A percentile compares a stretch with the other conserved stretches of the same genome.
Conservation (phyloP, 2,113 vertebrate species). For the Pogona vitticeps region DNA sequence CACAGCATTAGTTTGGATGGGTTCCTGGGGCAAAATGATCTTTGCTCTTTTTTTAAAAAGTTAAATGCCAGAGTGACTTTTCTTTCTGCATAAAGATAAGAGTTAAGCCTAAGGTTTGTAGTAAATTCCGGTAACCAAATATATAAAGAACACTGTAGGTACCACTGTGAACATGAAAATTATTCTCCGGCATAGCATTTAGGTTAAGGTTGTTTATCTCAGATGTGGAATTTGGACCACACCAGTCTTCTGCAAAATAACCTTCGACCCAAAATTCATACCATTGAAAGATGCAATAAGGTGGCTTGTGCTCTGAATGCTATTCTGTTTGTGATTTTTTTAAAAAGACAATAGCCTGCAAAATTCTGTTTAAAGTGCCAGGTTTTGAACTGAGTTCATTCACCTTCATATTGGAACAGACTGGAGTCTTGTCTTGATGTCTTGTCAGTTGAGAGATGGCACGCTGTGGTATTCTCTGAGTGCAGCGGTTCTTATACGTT, state of each 20-base stretch:
- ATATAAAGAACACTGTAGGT: neutral
- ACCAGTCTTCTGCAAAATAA: neutral
- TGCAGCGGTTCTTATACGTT: too few relatives aligned
- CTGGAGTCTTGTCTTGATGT: rapidly evolving
- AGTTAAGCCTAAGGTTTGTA: neutral
- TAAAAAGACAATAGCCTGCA: neutral
- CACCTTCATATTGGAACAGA: neutral
- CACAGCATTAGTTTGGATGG: neutral
- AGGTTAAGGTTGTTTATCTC: neutral
- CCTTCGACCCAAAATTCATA: conserved; percentile 31
- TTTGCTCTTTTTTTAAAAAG: neutral
- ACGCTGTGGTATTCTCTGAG: too few relatives aligned
- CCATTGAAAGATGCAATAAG: neutral
- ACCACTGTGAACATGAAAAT: neutral
- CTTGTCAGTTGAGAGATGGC: too few relatives aligned
- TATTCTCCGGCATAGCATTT: neutral
- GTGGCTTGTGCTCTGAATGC: too few relatives aligned
- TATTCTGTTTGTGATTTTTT: too few relatives aligned
- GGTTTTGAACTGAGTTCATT: neutral
- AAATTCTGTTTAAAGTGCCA: neutral
- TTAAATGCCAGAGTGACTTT: too few relatives aligned
- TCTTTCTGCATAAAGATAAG: neutral
- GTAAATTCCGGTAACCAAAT: neutral
- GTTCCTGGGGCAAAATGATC: neutral
- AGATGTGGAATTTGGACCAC: neutral